Percentiles rank a stretch among this genome's conserved stretches.
Conservation (phyloP, 1,140 invertebrate species). For the Himalopsyche phryganea region DNA sequence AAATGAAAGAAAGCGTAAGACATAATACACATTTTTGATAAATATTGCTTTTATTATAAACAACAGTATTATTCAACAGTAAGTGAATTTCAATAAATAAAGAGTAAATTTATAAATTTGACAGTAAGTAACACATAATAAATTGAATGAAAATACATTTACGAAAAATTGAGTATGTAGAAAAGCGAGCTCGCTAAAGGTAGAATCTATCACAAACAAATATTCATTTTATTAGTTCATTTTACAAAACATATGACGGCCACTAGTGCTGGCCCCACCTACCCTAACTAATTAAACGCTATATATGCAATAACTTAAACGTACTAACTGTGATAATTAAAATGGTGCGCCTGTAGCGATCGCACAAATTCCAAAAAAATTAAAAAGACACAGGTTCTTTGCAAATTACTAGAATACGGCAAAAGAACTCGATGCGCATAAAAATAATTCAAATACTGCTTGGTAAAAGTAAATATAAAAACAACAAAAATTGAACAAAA, state of each 20-base stretch:
- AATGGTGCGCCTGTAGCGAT: too few relatives aligned
- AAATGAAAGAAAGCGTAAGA: too few relatives aligned
- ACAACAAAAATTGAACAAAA: background rate
- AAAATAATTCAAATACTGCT: background rate
- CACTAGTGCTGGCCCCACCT: background rate
- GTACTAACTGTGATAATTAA: background rate
- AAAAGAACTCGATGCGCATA: too few relatives aligned
- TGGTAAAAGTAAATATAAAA: background rate
- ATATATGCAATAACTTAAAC: conserved; percentile 1
- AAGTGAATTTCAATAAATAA: conserved; percentile 32
- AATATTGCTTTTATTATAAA: conserved; percentile 35
- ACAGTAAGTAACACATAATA: conserved; percentile 13
- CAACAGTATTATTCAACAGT: conserved; percentile 32
- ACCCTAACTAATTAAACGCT: conserved; percentile 8
- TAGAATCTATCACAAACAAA: conserved; percentile 27
- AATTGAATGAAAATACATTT: conserved; percentile 15
- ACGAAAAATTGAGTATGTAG: conserved; percentile 20
- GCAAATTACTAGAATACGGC: too few relatives aligned
- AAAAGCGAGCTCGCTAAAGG: conserved; percentile 22
- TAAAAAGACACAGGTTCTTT: too few relatives aligned
- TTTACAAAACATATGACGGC: conserved; percentile 8
- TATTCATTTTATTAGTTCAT: conserved; percentile 2
- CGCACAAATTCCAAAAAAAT: too few relatives aligned
- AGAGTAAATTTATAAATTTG: conserved; percentile 20
- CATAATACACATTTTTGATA: conserved; percentile 18